Conservation (phyloP, 2,888 invertebrate genomes). For the Cheilosia pagana region DNA sequence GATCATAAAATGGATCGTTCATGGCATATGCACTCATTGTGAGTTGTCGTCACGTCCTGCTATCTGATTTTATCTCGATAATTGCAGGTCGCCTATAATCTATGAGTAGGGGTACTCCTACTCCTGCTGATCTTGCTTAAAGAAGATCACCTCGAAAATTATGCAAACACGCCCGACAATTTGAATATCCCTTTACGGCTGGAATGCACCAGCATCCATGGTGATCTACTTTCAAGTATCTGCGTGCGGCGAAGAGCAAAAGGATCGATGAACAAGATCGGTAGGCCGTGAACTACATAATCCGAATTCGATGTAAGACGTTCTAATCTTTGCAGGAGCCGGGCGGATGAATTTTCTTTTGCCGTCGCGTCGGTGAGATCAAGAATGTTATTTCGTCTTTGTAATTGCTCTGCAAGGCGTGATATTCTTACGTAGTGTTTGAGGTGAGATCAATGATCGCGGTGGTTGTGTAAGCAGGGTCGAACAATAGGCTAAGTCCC, state of each 20-base stretch:
- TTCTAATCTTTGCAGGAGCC: slow-evolving; percentile 22
- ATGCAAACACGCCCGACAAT: slow-evolving; percentile 60
- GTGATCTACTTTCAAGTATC: slow-evolving; percentile 57
- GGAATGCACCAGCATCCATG: slow-evolving; percentile 7
- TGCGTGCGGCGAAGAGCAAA: slow-evolving; percentile 34
- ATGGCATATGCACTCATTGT: neutral
- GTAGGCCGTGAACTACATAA: slow-evolving; percentile 60
- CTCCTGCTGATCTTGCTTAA: slow-evolving; percentile 22
- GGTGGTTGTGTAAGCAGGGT: slow-evolving; percentile 25
- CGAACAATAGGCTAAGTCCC: slow-evolving; percentile 33
- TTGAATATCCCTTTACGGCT: slow-evolving; percentile 18
- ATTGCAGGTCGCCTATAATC: slow-evolving; percentile 36
- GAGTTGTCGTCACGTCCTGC: neutral
- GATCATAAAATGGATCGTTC: slow-evolving; percentile 32
- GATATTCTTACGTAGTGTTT: slow-evolving; percentile 28
- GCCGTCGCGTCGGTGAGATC: slow-evolving; percentile 59
- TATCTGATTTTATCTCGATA: slow-evolving; percentile 30
- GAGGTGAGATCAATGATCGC: slow-evolving; percentile 57
- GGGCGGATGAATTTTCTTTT: neutral
- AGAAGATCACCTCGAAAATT: slow-evolving; percentile 30
- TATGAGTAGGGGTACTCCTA: neutral
- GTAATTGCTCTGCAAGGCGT: slow-evolving; percentile 60
- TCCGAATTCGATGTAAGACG: slow-evolving; percentile 40
- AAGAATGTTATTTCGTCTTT: slow-evolving; percentile 26
- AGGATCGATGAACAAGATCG: slow-evolving; percentile 42